Evolutionary conservation across 2,888 invertebrate genomes (phyloP).

Genomic region (Lasioglossum figueresi): DNA sequence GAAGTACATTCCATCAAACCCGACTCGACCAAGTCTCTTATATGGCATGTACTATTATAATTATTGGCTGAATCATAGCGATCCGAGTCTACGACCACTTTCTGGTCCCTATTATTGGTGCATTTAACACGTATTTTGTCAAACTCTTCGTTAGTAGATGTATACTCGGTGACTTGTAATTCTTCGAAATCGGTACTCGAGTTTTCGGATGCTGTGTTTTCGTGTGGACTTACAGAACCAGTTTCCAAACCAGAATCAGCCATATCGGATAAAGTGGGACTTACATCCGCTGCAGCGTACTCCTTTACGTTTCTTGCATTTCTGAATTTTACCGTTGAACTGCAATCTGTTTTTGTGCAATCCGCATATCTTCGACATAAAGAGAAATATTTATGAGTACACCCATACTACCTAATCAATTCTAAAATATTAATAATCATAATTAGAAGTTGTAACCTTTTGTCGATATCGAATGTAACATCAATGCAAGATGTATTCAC

Average conservation of each 20-base stretch:
- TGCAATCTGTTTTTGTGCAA: slow-evolving; percentile 36
- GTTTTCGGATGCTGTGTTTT: slow-evolving; percentile 82
- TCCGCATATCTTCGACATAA: slow-evolving; percentile 57
- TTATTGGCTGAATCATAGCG: slow-evolving; percentile 47
- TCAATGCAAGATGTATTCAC: slow-evolving; percentile 44
- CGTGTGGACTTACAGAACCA: slow-evolving; percentile 83
- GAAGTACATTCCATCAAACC: slow-evolving; percentile 54
- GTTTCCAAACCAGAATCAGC: slow-evolving; percentile 84
- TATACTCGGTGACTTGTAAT: slow-evolving; percentile 76
- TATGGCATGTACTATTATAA: slow-evolving; percentile 38
- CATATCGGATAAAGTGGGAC: slow-evolving; percentile 79
- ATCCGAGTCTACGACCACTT: slow-evolving; percentile 44
- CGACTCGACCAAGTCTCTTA: slow-evolving; percentile 51
- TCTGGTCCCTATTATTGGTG: slow-evolving; percentile 54
- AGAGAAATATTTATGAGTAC: slow-evolving; percentile 32
- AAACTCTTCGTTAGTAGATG: slow-evolving; percentile 79
- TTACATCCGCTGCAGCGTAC: slow-evolving; percentile 69
- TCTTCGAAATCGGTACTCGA: slow-evolving; percentile 81
- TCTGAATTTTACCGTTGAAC: slow-evolving; percentile 22
- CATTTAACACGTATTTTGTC: slow-evolving; percentile 69
- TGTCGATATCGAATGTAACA: slow-evolving; percentile 36
- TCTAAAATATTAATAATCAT: not conserved
- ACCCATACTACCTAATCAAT: not conserved
- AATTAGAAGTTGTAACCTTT: slow-evolving; percentile 58
- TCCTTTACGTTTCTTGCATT: slow-evolving; percentile 49